Base-by-base conservation (phyloP, 2,113 vertebrate species). In the Spea multiplicata region DNA sequence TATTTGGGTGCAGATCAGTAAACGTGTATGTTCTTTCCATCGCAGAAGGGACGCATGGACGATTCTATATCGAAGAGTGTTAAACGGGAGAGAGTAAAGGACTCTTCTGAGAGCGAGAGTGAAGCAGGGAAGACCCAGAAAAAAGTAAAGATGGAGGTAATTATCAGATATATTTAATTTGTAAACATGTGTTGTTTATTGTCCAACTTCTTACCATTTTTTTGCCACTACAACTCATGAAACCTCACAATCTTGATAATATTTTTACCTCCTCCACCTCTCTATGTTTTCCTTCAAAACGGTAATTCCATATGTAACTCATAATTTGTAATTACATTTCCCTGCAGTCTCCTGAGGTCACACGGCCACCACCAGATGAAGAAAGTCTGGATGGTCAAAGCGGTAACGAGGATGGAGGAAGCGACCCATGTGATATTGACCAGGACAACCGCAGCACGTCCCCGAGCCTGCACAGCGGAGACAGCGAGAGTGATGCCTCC, bases 381-480 rank as follows among this genome's bases (percentile, higher is more conserved):
- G 93, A 94, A 83, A 98, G 97, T 83, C 92, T 96, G 47, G 96
- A 95, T 13, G 95, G 95, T 48, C 94, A 95, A 81, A 98, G 97
- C 87, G 90, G 97, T 86, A 96, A 96, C 0, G 97, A 96, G 77
- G 96, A 97, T 81, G 95, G 94, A 82, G 90, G 97, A 88, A 99
- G 96, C 59, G 98, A 97, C 81, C 97, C 96, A 45, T 89, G 95
- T 73, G 97, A 99, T 78, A 99, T 99, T 75, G 97, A 99, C 91
- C 97, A 99, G 91, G 97, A 99, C 84, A 99, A 99, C 91, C 94
- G 97, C 73, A 99, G 97, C 90, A 98, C 97, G 3, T 98, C 97
- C 0, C 97, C 97, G 30, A 99, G 97, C 46, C 94, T 97, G 83
- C 97, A 97, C 83, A 97, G 96, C 76, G 90, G 96, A 1, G 96